Evolutionary conservation across 2,888 invertebrate species (phyloP).

Genomic region (Seira musarum): DNA sequence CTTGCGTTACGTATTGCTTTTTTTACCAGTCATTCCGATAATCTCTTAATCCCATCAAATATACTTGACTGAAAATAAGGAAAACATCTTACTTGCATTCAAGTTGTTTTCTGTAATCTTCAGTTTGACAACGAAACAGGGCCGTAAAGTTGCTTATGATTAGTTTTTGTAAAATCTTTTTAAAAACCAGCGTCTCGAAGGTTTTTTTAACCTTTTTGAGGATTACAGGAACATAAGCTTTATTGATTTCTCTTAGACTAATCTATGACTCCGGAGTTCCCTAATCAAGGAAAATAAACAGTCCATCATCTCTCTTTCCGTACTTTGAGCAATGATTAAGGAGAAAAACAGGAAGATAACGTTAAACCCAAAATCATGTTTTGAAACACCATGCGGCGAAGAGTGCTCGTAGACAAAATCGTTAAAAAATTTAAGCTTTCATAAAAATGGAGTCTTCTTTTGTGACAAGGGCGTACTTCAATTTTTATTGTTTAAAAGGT

Average conservation of each 20-base stretch:
- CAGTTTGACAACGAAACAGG: not conserved
- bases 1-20: constrained; percentile 8
- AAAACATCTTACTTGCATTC: constrained; percentile 32
- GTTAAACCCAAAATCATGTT: constrained; percentile 27
- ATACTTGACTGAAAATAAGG: constrained; percentile 32
- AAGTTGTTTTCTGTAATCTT: constrained; percentile 36
- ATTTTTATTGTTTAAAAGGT: constrained; percentile 3
- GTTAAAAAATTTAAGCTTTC: not conserved
- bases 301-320: not conserved
- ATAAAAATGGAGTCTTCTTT: constrained; percentile 30
- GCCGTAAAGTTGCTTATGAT: too few relatives aligned
- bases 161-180: too few relatives aligned
- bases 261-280: too few relatives aligned
- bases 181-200: too few relatives aligned
- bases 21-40: not conserved
- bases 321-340: constrained; percentile 1
- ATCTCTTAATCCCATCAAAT: constrained; percentile 52
- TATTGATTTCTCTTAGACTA: too few relatives aligned
- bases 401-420: constrained; percentile 3
- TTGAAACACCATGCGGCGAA: constrained; percentile 31
- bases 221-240: too few relatives aligned
- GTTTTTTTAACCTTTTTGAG: too few relatives aligned
- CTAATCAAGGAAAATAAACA: constrained; percentile 20
- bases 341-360: constrained; percentile 35
- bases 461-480: constrained; percentile 46